Evolutionary conservation across 2,113 vertebrate species (phyloP), one percentile per base, ranked within the genome.

Genomic region (Tenrec ecaudatus): DNA sequence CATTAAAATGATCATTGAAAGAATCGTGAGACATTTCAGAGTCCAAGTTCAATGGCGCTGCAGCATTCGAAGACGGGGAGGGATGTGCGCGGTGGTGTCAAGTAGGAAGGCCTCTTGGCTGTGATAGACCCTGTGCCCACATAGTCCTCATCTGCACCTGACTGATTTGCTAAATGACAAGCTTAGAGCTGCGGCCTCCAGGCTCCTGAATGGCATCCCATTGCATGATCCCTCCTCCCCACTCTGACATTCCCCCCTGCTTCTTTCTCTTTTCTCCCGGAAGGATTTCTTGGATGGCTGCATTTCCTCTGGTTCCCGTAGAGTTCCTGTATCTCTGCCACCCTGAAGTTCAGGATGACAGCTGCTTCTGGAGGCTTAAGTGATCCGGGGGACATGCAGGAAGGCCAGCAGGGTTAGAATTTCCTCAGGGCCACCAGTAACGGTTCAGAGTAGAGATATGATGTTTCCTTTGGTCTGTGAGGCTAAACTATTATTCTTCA

Each of bases 371-470:
- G 62, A 86, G 16, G 66, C 66, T 58, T 89, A 16, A 31, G 31
- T 77, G 80, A 29, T 33, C 43, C 69, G 60, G 2, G 20, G 25
- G 2, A 15, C 38, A 85, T 47, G 95, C 43, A 77, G 36, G 78
- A 93, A 96, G 47, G 16, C 69, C 40, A 57, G 25, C 8, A 27
- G 66, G 68, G 47, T 78, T 80, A 75, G 82, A 82, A n/a, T 97
- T 88, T 91, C 62, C 76, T 89, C 85, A 88, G 60, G 19, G 76
- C 89, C 78, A 64, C 79, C 92, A 84, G 79, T 69, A 57, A 62
- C 58, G 64, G 84, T 88, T 93, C 47, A 76, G 47, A 77, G 84
- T 47, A 82, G 82, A 81, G 82, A 14, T 36, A 58, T 19, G 33
- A 53, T 36, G 12, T 86, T 84, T 93, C 77, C 47, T 14, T 40